A percentile compares a stretch with the other conserved stretches of the same genome.
phyloP scores from a whole-genome alignment of 2,113 vertebrate genomes.

The Orcinus orca region DNA sequence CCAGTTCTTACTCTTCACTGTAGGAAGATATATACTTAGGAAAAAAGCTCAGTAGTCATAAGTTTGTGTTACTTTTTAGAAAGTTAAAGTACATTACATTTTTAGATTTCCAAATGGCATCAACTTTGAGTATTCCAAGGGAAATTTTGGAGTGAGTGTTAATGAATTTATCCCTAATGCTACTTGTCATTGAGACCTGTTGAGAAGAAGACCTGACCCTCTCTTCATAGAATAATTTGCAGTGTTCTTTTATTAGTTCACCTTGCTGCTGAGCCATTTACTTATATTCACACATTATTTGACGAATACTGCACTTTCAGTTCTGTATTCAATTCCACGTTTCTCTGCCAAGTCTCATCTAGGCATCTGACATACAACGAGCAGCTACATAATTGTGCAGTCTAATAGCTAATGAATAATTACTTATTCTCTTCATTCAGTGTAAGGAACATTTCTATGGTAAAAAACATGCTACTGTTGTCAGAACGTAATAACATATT shows the following conservation, averaged over 20 bases:
- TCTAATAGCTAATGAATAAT: slow-evolving; percentile 7
- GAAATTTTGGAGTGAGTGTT: neutral
- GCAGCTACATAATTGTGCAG: neutral
- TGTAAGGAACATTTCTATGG: neutral
- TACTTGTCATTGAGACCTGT: neutral
- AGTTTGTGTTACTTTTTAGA: neutral
- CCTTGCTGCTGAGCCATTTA: neutral
- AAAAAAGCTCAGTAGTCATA: neutral
- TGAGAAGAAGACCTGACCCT: neutral
- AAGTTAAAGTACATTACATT: neutral
- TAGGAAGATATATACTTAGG: neutral
- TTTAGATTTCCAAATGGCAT: slow-evolving; percentile 12
- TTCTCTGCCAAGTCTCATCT: neutral
- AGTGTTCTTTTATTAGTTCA: neutral
- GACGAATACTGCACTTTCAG: neutral
- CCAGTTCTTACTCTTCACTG: neutral
- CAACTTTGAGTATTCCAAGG: neutral
- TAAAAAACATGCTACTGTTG: neutral
- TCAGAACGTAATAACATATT: neutral
- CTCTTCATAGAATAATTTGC: neutral
- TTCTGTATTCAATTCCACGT: neutral
- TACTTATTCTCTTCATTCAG: neutral
- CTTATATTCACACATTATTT: neutral
- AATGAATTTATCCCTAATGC: slow-evolving; percentile 7
- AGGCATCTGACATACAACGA: neutral